Base-by-base conservation (phyloP, 2,797 vertebrate species). In the Muscicapa comitata region DNA sequence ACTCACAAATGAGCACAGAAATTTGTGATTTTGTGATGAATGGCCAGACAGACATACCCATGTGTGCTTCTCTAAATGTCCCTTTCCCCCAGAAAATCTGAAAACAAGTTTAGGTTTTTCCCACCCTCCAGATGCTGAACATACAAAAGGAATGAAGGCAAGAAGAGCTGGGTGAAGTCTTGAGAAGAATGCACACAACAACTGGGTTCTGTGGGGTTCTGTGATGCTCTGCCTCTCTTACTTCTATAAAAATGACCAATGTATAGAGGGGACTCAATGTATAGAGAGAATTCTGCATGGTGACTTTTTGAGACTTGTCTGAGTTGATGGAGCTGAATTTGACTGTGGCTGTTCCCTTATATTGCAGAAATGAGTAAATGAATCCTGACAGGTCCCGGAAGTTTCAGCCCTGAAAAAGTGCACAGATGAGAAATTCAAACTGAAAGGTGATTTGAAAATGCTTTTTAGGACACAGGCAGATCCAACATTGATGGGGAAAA, bases 371-470 rank as follows among this genome's bases (percentile, higher is more conserved):
- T 70, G 67, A 81, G 29, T 42, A 90, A 92, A 95, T 37, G 54
- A 58, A 77, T 65, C 66, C 77, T 86, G 90, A 84, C 66, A 88
- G 53, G 17, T 86, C 74, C 59, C 3, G 2, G 71, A 92, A 75
- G 33, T 96, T 92, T 58, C 59, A 73, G 47, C 68, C 77, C n/a
- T 84, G 71, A 62, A 87, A 85, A 55, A 86, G 47, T n/a, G 40
- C 67, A 43, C 31, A 55, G 81, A 76, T 79, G 54, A 86, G 92
- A 90, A 94, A 90, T 81, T 51, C 54, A 90, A 72, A 81, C 62
- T 88, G 92, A 95, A 88, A 75, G 68, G 54, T 95, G 72, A 90
- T 88, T 91, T 95, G 85, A 84, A 94, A 92, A 86, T 80, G 80
- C 85, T 95, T 71, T 94, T 87, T 86, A 82, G 55, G 81, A 89